These are phyloP conservation scores for Trissonchulus latispiculum DNA, from an alignment of 2,888 invertebrate genomes.

Conservation along the genomic window DNA sequence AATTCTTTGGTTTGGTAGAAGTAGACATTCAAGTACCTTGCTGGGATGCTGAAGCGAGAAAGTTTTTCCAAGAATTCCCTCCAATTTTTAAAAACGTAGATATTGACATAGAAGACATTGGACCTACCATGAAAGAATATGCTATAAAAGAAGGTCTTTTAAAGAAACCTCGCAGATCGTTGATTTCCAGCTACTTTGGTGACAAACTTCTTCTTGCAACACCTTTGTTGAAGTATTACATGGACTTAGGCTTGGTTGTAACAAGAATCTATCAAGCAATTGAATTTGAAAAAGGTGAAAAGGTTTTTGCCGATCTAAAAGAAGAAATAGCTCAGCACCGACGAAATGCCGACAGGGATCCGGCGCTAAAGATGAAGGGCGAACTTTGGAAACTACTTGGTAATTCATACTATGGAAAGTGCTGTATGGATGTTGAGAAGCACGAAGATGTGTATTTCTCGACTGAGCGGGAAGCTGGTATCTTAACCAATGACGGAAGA, in stretches of 20 bases:
- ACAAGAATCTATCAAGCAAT: not conserved
- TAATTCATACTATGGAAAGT: no score
- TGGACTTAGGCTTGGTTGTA: not conserved
- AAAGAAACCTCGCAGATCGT: not conserved
- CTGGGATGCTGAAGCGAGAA: not conserved
- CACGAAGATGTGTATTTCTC: no score
- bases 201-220: not conserved
- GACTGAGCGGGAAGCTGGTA: no score
- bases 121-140: not conserved
- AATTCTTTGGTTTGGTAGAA: not conserved
- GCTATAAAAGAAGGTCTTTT: not conserved
- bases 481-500: no score
- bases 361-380: no score
- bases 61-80: not conserved
- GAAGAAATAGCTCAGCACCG: not conserved
- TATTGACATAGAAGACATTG: not conserved
- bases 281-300: conserved; percentile 55
- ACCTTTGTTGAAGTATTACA: not conserved
- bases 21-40: not conserved
- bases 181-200: not conserved
- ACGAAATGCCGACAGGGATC: no score
- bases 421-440: no score
- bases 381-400: no score
- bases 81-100: not conserved
- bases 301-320: conserved; percentile 67